Conservation (phyloP, 2,113 vertebrate species). For the Leptobrachium leishanense region DNA sequence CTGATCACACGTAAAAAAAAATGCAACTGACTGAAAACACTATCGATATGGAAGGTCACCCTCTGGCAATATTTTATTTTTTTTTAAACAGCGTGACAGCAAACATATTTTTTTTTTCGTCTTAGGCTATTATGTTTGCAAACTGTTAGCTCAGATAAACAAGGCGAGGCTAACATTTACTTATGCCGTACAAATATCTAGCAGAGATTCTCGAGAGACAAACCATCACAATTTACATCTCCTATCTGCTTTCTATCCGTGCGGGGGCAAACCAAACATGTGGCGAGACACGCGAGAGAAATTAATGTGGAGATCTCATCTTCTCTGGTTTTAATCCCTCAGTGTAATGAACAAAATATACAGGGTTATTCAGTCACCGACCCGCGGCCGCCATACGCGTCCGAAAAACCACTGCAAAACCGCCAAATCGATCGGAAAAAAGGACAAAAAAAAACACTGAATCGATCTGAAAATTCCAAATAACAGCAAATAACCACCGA, state of each 20-base stretch:
- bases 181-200: slow-evolving; percentile 39
- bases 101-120: slow-evolving; percentile 20
- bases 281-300: background rate
- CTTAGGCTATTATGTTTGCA: slow-evolving; percentile 40
- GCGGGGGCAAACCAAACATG: background rate
- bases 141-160: slow-evolving; percentile 38
- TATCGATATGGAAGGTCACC: slow-evolving; percentile 35
- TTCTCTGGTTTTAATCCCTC: background rate
- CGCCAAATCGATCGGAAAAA: too few relatives aligned
- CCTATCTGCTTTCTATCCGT: slow-evolving; percentile 30
- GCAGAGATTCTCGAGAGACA: slow-evolving; percentile 32
- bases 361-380: too few relatives aligned
- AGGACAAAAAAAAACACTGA: too few relatives aligned
- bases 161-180: slow-evolving; percentile 43
- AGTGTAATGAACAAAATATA: too few relatives aligned
- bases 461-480: too few relatives aligned
- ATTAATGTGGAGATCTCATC: slow-evolving; percentile 38
- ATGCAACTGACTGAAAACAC: background rate
- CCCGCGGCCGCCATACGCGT: too few relatives aligned
- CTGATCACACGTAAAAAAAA: background rate
- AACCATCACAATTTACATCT: background rate
- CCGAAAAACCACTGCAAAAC: too few relatives aligned
- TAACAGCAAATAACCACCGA: too few relatives aligned
- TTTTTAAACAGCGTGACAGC: slow-evolving; percentile 39
- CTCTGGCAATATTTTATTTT: background rate